These are phyloP conservation scores for Leptatherina wallacei DNA, from an alignment of 2,797 vertebrate genomes.

Conservation along the genomic window DNA sequence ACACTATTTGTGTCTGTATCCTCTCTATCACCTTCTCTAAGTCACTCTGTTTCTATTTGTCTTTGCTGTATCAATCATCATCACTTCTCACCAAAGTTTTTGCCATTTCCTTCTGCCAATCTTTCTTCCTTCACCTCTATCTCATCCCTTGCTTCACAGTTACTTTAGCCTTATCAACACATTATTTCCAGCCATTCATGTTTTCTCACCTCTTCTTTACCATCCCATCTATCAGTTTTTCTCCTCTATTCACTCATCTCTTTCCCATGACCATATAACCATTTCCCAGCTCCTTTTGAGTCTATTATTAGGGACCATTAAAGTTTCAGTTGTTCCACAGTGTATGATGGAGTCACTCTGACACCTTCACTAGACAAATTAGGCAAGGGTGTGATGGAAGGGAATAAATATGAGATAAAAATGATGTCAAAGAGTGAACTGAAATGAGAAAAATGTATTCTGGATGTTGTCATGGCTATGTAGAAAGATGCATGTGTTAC, in stretches of 20 bases:
- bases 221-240: conserved; percentile 28
- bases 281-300: conserved; percentile 36
- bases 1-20: conserved; percentile 21
- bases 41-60: conserved; percentile 55
- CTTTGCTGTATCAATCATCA: conserved; percentile 44
- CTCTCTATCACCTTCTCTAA: conserved; percentile 41
- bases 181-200: conserved; percentile 45
- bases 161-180: conserved; percentile 58
- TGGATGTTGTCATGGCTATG: conserved; percentile 17
- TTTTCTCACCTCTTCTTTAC: conserved; percentile 62
- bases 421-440: conserved; percentile 42
- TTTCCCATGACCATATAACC: conserved; percentile 6
- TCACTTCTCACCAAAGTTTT: conserved; percentile 21
- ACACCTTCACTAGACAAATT: conserved; percentile 54
- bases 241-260: conserved; percentile 37
- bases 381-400: conserved; percentile 44
- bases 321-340: conserved; percentile 43
- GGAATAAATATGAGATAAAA: conserved; percentile 46
- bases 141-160: conserved; percentile 49
- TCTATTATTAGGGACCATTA: conserved; percentile 65
- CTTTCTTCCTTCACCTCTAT: conserved; percentile 14
- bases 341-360: conserved; percentile 48
- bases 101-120: conserved; percentile 18
- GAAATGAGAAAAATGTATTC: conserved; percentile 39
- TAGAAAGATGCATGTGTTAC: conserved; percentile 10